Evolutionary conservation across 2,797 vertebrate species (phyloP), one percentile per base, ranked within the genome.

Genomic region (Hydrolagus colliei): DNA sequence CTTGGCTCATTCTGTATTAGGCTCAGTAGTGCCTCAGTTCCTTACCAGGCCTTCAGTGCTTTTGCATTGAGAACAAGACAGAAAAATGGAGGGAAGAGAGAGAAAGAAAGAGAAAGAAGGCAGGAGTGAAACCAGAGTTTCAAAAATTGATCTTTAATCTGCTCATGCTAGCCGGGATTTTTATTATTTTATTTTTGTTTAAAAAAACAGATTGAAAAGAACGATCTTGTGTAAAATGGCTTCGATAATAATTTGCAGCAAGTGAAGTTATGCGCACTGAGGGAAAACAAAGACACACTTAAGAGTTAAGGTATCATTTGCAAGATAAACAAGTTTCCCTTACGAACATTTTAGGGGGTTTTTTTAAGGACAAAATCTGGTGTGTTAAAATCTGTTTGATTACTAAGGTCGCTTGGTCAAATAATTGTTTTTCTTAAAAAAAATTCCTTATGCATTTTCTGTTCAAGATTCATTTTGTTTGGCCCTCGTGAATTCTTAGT

Each of bases 391-490:
- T 84, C 16, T 18, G 18, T 84, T 84, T 84, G 79, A 84, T 84
- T 84, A 52, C 65, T 52, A 67, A 71, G 79, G 32, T 84, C 11
- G 27, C 32, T 71, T 84, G 79, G 65, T 71, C 67, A 71, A 84
- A 84, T 71, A 61, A 71, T 76, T 52, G 1, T n/a, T 77, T 59
- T 74, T 77, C 59, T 77, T 52, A 20, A 20, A 71, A 71, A 52
- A 82, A 20, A 18, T 16, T 90, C 88, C 88, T 88, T 89, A 62
- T 87, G 90, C 87, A 90, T 92, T 92, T 27, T 91, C 88, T 92
- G 90, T 91, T 89, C 88, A 88, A 89, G 86, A 90, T 92, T 91
- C 71, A 1, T 93, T 93, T 94, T 91, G 77, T 86, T 93, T 93
- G 92, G 91, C 91, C 88, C 89, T 90, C 89, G 2, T 89, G 86